Percentiles rank a stretch among this genome's conserved stretches.
These are phyloP conservation scores for Atrichornis clamosus DNA, from an alignment of 2,113 vertebrate species.

Conservation along the genomic window DNA sequence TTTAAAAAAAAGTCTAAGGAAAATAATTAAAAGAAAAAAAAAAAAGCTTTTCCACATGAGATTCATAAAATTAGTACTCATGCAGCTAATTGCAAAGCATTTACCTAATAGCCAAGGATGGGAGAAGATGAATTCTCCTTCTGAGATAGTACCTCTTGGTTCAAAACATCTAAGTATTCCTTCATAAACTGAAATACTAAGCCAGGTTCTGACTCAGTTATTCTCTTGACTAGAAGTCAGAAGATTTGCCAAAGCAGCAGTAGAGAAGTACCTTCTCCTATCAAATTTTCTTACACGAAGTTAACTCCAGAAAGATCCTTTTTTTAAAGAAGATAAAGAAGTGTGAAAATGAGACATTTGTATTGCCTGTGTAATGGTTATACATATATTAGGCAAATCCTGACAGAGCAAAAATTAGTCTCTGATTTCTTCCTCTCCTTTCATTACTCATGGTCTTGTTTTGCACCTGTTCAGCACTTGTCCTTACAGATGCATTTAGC, in stretches of 20 bases:
- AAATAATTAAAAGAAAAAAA: background rate
- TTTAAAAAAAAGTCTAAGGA: background rate
- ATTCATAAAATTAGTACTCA: background rate
- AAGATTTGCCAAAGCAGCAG: background rate
- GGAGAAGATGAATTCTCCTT: background rate
- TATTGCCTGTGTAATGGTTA: background rate
- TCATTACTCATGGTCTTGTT: conserved; percentile 28
- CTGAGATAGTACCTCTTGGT: background rate
- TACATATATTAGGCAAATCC: background rate
- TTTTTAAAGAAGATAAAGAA: background rate
- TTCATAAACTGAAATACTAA: background rate
- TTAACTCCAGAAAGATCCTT: background rate
- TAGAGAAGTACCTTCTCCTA: background rate
- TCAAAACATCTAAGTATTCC: background rate
- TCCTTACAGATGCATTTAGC: conserved; percentile 28
- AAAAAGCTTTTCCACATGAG: rapidly evolving
- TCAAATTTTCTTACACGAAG: background rate
- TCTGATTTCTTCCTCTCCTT: conserved; percentile 20
- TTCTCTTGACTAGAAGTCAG: background rate
- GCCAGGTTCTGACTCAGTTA: background rate
- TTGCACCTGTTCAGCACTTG: conserved; percentile 25
- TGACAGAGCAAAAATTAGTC: background rate
- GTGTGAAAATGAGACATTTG: background rate
- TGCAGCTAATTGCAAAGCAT: background rate
- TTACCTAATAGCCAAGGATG: background rate